Evolutionary conservation across 2,113 vertebrate genomes (phyloP), one percentile per base, ranked within the genome.

Genomic region (Amphiprion ocellaris): DNA sequence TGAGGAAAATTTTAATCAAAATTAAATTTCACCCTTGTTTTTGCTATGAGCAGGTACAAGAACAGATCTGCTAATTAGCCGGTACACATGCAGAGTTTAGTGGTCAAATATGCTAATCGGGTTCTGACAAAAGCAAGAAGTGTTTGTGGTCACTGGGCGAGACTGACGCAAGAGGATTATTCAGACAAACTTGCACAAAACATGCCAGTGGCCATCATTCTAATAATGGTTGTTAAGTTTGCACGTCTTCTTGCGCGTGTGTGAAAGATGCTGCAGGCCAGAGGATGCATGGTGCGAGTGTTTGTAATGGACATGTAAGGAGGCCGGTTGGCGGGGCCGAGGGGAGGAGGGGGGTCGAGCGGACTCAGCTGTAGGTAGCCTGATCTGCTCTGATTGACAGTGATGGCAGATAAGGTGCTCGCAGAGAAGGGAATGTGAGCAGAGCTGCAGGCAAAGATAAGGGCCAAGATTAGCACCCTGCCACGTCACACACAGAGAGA

Each of bases 341-440:
- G 61, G 77, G 65, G 54, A 69, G 77, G 67, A 23, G 19, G 50
- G 72, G 62, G 83, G 74, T 69, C n/a, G 55, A 50, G 70, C 54
- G 28, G 89, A 84, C 85, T 84, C 85, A 89, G 93, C 89, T 92
- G 92, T 77, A 89, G 89, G 88, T 91, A 77, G 88, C 85, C 75
- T 91, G 93, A 93, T 93, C 89, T 88, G 80, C 72, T 89, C 90
- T 94, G 94, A 94, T 87, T 95, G 94, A 94, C 92, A 93, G 92
- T 50, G 88, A 94, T 92, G 92, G 86, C 84, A 91, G 94, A 95
- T 94, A 94, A 93, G 90, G 79, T 67, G 87, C 79, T 79, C 56
- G 87, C 52, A 89, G 83, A 84, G 83, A 87, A 73, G 86, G 89
- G 87, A 88, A 85, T 89, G 88, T 80, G 87, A 93, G 89, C 90